Evolutionary conservation across 2,797 vertebrate genomes (phyloP).

Genomic region (Acanthurus leucopareius): DNA sequence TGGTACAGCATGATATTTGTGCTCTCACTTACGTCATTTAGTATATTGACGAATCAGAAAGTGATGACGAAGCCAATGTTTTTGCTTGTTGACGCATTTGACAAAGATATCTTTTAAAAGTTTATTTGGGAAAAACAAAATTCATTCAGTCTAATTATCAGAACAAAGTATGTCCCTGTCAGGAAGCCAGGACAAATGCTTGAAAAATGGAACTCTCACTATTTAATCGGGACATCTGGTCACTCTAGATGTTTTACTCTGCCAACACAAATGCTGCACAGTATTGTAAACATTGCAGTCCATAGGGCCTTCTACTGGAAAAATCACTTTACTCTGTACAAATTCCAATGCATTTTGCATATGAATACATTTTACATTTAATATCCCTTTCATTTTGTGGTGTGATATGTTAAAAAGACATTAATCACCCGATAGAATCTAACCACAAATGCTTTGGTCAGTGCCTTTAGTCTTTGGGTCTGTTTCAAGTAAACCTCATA

Average conservation of each 20-base stretch:
- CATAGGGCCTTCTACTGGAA: slow-evolving; percentile 15
- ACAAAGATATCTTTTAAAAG: slow-evolving; percentile 23
- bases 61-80: slow-evolving; percentile 19
- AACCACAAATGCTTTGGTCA: background rate
- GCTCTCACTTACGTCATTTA: background rate
- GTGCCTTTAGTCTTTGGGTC: background rate
- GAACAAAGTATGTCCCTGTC: slow-evolving; percentile 67
- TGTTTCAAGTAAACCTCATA: background rate
- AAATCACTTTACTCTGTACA: background rate
- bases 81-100: slow-evolving; percentile 10
- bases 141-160: slow-evolving; percentile 49
- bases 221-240: slow-evolving; percentile 71
- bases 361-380: background rate
- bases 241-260: slow-evolving; percentile 46
- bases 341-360: background rate
- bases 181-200: slow-evolving; percentile 67
- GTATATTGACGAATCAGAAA: background rate
- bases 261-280: slow-evolving; percentile 50
- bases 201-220: slow-evolving; percentile 51
- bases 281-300: slow-evolving; percentile 19
- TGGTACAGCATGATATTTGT: background rate
- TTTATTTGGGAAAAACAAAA: slow-evolving; percentile 55
- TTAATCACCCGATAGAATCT: background rate
- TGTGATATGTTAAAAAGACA: background rate
- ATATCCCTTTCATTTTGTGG: background rate